These are phyloP conservation scores for Corythornis vintsioides DNA, from an alignment of 2,113 vertebrate genomes.

Conservation along the genomic window DNA sequence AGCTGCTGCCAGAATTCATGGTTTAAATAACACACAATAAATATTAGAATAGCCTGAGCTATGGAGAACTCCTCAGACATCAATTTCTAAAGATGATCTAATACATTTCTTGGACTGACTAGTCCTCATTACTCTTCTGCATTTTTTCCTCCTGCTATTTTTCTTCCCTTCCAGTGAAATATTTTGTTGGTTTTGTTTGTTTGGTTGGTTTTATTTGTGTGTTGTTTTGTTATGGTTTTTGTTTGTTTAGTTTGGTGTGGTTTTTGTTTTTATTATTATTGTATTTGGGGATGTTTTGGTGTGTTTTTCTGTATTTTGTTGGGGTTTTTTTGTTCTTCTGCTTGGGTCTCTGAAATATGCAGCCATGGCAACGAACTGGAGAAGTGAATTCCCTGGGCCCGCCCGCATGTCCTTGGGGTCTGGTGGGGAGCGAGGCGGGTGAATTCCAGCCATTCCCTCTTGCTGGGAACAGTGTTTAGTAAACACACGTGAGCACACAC, in stretches of 20 bases:
- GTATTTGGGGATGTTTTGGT: neutral
- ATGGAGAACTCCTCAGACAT: neutral
- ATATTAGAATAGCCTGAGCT: conserved; percentile 36
- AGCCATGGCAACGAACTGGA: conserved; percentile 26
- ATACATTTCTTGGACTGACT: conserved; percentile 24
- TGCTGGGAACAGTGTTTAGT: neutral
- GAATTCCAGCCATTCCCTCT: conserved; percentile 64
- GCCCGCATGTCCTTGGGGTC: neutral
- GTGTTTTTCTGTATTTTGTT: neutral
- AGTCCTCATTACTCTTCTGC: conserved; percentile 29
- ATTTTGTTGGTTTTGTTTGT: neutral
- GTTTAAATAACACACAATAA: conserved; percentile 46
- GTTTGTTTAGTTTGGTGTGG: too few relatives aligned
- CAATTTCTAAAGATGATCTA: conserved; percentile 55
- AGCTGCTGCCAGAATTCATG: neutral
- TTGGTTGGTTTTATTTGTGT: too few relatives aligned
- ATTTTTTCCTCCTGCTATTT: conserved; percentile 35
- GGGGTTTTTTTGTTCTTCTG: neutral
- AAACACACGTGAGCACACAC: neutral
- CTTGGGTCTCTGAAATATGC: conserved; percentile 17
- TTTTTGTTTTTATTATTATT: too few relatives aligned
- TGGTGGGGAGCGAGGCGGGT: neutral
- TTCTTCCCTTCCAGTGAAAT: conserved; percentile 29
- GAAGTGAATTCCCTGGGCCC: neutral
- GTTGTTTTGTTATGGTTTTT: too few relatives aligned